Conservation (phyloP, 2,888 invertebrate genomes). For the Oscheius sp. region DNA sequence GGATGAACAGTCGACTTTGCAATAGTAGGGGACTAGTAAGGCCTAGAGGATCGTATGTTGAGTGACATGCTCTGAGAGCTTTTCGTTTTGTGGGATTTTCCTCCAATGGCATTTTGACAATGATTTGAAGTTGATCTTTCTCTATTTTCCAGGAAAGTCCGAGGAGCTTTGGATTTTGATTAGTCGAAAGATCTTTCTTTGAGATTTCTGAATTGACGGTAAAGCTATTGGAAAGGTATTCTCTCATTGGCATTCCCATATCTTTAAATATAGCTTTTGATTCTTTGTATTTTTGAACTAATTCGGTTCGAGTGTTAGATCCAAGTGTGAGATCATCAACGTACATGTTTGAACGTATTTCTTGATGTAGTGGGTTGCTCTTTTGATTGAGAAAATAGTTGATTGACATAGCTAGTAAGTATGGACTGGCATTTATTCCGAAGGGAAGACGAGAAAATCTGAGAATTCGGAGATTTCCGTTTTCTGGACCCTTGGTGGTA, state of each 20-base stretch:
- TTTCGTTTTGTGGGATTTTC: neutral
- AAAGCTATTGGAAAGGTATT: neutral
- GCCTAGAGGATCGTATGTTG: slow-evolving; percentile 2
- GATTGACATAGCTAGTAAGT: slow-evolving; percentile 39
- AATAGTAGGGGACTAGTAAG: neutral
- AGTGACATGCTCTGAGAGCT: neutral
- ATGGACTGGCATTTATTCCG: slow-evolving; percentile 41
- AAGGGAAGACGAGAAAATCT: slow-evolving; percentile 49
- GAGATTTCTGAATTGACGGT: neutral
- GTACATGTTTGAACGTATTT: slow-evolving; percentile 4
- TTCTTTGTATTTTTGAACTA: neutral
- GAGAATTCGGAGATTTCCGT: slow-evolving; percentile 35
- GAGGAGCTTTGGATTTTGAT: neutral
- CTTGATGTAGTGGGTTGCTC: too few relatives aligned
- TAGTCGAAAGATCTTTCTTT: neutral
- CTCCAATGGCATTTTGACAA: neutral
- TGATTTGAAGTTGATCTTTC: neutral
- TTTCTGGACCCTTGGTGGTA: neutral
- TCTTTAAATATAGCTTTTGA: neutral
- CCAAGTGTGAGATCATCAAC: slow-evolving; percentile 14
- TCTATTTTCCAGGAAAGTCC: neutral
- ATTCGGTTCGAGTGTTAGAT: neutral
- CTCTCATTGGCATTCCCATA: slow-evolving; percentile 11
- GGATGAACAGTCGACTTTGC: neutral
- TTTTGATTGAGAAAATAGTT: slow-evolving; percentile 21